These are phyloP conservation scores for Adelosebastes latens DNA, from an alignment of 2,797 vertebrate species.

Conservation along the genomic window DNA sequence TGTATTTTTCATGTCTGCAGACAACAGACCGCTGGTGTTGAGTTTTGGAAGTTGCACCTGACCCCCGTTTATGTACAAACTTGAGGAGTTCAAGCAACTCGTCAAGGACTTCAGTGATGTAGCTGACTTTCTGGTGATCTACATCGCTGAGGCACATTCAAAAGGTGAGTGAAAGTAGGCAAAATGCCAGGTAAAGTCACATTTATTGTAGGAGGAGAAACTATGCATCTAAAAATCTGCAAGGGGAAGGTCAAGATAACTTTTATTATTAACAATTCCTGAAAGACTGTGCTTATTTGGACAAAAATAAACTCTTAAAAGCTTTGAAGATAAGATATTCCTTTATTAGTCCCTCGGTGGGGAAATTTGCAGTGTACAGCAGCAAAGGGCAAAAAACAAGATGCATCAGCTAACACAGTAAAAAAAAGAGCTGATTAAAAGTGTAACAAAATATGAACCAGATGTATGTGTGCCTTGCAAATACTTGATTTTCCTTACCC, in stretches of 20 bases:
- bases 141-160: constrained; percentile 93
- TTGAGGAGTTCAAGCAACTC: constrained; percentile 92
- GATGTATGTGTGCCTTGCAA: not conserved
- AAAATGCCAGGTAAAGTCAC: not conserved
- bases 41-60: constrained; percentile 96
- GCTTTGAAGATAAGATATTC: not conserved
- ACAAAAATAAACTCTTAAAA: not conserved
- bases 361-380: too few species aligned
- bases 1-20: constrained; percentile 63
- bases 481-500: not conserved
- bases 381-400: too few species aligned
- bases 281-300: not conserved
- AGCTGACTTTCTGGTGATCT: constrained; percentile 92
- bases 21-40: constrained; percentile 87
- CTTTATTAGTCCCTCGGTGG: too few species aligned
- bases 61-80: constrained; percentile 93
- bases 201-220: not conserved
- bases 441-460: too few species aligned
- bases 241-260: not conserved
- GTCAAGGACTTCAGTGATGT: constrained; percentile 85
- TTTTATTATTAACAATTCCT: not conserved
- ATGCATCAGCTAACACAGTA: too few species aligned
- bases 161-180: constrained; percentile 81
- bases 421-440: too few species aligned
- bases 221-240: not conserved